Conservation (phyloP, 2,113 vertebrate genomes). For the Hyla sarda region DNA sequence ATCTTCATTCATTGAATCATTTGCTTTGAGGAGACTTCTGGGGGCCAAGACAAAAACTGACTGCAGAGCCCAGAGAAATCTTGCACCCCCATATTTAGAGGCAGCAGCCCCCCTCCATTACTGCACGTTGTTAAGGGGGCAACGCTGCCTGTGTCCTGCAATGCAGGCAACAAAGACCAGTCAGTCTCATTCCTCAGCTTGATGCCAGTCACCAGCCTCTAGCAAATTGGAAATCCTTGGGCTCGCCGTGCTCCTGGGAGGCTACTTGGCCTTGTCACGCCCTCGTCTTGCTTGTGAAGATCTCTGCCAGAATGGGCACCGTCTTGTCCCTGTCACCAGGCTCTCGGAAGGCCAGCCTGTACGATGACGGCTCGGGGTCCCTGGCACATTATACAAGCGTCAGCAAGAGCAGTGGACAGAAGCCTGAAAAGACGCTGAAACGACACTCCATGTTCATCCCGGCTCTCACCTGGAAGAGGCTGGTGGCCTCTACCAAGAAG, state of each 20-base stretch:
- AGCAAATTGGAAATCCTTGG: conserved; percentile 29
- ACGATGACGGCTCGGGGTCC: conserved; percentile 74
- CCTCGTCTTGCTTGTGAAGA: conserved; percentile 7
- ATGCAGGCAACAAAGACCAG: conserved; percentile 54
- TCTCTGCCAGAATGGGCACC: conserved; percentile 75
- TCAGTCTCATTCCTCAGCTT: conserved; percentile 42
- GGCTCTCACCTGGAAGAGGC: conserved; percentile 80
- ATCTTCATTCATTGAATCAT: background rate
- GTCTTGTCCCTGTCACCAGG: conserved; percentile 80
- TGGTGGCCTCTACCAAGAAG: conserved; percentile 82
- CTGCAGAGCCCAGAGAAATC: background rate
- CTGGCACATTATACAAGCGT: conserved; percentile 78
- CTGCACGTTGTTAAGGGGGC: background rate
- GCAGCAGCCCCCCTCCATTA: background rate
- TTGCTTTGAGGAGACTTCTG: background rate
- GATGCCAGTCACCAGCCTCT: conserved; percentile 26
- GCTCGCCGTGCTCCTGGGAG: background rate
- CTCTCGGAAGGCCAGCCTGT: conserved; percentile 75
- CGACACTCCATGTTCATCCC: conserved; percentile 81
- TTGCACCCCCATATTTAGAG: background rate
- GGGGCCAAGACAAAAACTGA: background rate
- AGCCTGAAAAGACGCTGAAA: conserved; percentile 75
- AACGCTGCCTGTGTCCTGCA: conserved; percentile 43
- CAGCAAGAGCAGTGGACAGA: conserved; percentile 73
- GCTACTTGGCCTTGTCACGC: background rate